Conservation (phyloP, 1,140 invertebrate genomes). For the Heliconius congener region DNA sequence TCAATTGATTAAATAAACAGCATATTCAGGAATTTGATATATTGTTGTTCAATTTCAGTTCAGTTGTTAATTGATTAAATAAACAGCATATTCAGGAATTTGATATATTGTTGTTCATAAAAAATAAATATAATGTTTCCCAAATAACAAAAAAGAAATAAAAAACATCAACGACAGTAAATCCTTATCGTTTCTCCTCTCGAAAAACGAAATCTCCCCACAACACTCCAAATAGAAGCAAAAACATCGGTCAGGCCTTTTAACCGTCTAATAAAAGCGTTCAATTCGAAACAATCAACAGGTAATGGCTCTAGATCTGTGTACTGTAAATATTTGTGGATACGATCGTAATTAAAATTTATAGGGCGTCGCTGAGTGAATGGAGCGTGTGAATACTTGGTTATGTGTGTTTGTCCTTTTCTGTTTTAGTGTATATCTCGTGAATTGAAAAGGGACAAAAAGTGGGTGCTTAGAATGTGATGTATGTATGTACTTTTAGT, state of each 20-base stretch:
- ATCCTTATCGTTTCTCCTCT: too few species aligned
- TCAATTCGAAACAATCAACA: conserved; percentile 18
- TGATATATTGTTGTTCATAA: too few species aligned
- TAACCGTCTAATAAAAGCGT: not conserved
- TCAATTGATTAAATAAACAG: too few species aligned
- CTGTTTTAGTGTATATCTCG: not conserved
- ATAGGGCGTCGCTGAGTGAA: conserved; percentile 4
- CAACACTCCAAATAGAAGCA: not conserved
- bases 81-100: too few species aligned
- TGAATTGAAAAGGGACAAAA: not conserved
- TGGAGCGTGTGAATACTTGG: conserved; percentile 15
- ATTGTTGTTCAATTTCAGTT: too few species aligned
- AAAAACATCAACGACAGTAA: too few species aligned
- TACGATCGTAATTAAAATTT: conserved; percentile 6
- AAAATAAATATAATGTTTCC: too few species aligned
- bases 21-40: too few species aligned
- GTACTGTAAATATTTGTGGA: conserved; percentile 19
- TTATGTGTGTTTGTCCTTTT: not conserved
- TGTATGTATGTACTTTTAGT: not conserved
- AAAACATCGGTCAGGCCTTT: not conserved
- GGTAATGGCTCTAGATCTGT: conserved; percentile 14
- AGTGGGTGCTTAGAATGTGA: not conserved
- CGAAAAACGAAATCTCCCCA: not conserved
- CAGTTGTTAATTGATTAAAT: too few species aligned
- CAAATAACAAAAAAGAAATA: too few species aligned